A percentile compares a stretch with the other conserved stretches of the same genome.
Evolutionary conservation across 92 coral and sea anemone species (phyloP).

Genomic region (Phenganax subtilis): DNA sequence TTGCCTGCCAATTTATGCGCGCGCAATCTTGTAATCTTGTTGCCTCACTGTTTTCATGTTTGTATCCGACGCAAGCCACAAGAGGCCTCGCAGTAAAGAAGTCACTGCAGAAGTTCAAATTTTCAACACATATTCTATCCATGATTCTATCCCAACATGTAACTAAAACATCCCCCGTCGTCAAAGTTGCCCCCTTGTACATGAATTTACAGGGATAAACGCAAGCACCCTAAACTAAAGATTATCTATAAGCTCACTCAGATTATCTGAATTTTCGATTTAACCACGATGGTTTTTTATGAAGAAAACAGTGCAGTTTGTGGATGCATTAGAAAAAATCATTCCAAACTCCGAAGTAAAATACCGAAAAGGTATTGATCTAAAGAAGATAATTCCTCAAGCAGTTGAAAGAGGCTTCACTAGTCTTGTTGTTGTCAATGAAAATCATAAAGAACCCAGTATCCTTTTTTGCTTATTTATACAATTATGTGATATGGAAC

Average conservation of each 20-base stretch:
- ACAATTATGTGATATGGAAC: too few species aligned
- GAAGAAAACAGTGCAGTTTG: conserved; percentile 77
- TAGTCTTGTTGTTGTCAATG: conserved; percentile 74
- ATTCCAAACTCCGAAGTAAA: conserved; percentile 89
- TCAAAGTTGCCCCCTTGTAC: too few species aligned
- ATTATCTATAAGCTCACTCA: neutral
- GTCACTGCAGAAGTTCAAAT: too few species aligned
- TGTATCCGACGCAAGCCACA: too few species aligned
- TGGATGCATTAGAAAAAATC: conserved; percentile 68
- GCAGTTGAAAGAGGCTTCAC: conserved; percentile 82
- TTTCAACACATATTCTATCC: too few species aligned
- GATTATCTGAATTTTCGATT: neutral
- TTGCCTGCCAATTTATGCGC: too few species aligned
- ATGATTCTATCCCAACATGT: too few species aligned
- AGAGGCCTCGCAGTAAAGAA: too few species aligned
- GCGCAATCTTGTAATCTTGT: too few species aligned
- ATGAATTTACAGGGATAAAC: too few species aligned
- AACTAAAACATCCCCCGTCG: too few species aligned
- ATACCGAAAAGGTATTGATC: conserved; percentile 77
- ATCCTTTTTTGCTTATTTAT: conserved; percentile 52
- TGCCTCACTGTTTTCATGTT: too few species aligned
- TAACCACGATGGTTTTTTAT: neutral
- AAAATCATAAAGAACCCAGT: conserved; percentile 85
- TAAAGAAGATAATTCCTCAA: conserved; percentile 86
- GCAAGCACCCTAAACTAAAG: neutral